A percentile compares a stretch with the other conserved stretches of the same genome.
phyloP scores from a whole-genome alignment of 2,113 vertebrate genomes.

The Cryptomyrus ogoouensis region DNA sequence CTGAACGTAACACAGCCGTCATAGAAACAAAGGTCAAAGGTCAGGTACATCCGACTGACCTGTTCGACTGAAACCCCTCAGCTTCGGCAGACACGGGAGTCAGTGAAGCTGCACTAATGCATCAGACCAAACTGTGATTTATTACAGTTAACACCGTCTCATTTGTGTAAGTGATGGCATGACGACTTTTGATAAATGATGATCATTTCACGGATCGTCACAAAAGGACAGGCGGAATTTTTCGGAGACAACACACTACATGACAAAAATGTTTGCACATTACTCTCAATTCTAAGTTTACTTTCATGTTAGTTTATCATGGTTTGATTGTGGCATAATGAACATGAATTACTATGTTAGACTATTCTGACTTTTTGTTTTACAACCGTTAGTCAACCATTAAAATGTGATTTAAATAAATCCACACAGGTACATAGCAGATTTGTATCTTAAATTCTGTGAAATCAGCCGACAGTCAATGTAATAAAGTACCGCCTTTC shows the following conservation, averaged over 20 bases:
- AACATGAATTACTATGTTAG: background rate
- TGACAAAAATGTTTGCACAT: background rate
- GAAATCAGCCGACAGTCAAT: background rate
- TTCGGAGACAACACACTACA: background rate
- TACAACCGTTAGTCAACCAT: background rate
- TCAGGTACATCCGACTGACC: constrained; percentile 28
- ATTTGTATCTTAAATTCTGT: background rate
- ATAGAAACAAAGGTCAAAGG: background rate
- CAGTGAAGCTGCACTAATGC: constrained; percentile 53
- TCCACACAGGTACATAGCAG: background rate
- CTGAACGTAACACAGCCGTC: background rate
- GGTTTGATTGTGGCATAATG: background rate
- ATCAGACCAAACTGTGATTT: constrained; percentile 58
- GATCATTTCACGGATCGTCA: constrained; percentile 36
- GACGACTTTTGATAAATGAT: constrained; percentile 48
- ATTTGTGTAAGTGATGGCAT: constrained; percentile 59
- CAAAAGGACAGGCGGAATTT: constrained; percentile 38
- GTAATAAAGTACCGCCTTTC: background rate
- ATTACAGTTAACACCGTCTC: constrained; percentile 57
- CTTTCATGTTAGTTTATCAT: background rate
- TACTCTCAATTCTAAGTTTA: background rate
- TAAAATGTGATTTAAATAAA: background rate
- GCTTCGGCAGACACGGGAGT: constrained; percentile 32
- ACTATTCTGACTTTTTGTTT: background rate
- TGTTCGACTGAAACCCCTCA: constrained; percentile 31